Base-by-base conservation (phyloP, 30 jellyfish, hydroid and myxozoan species). In the Hydractinia symbiolongicarpus region DNA sequence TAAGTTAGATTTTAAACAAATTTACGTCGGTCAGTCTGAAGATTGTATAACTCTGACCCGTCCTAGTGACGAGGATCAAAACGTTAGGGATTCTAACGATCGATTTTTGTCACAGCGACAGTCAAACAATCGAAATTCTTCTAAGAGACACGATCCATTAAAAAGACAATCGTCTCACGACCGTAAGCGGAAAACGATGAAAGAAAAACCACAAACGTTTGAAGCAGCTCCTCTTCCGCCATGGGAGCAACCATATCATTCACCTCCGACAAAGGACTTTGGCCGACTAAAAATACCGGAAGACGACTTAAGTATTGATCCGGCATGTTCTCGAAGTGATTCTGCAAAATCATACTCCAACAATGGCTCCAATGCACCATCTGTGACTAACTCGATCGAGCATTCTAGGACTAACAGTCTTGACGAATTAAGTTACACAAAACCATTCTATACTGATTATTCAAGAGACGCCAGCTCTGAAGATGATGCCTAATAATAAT, bases 251-350 rank as follows among this genome's bases (percentile, higher is more conserved):
- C 98, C 98, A 1, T 86, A 86, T 77, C 96, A 77, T 20, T 91
- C 98, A 13, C 98, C 98, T 10, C 98, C 98, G 51, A 75, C 96
- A 66, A 78, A 94, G 9, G 98, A 91, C 76, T 55, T 73, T 6
- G 86, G 87, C 56, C 82, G 80, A 50, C 77, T 91, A 67, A 62
- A 85, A 20, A 86, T 91, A 0, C 73, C 73, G 6, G 96, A 82
- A 30, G 82, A 80, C 68, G 96, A 83, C 17, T 88, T 86, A 53
- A 83, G 87, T 82, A 19, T 91, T 50, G 98, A 91, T 79, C 98
- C 98, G 68, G 98, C 98, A 1, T 91, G 98, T 61, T 81, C 96
- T 4, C 55, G 96, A 55, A 68, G 86, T 57, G 96, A 80, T 13
- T 89, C 96, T 64, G 80, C 54, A 7, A 30, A 71, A 71, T 58